Conservation (phyloP, 2,797 vertebrate species). For the Sebastes kiyomatsui region DNA sequence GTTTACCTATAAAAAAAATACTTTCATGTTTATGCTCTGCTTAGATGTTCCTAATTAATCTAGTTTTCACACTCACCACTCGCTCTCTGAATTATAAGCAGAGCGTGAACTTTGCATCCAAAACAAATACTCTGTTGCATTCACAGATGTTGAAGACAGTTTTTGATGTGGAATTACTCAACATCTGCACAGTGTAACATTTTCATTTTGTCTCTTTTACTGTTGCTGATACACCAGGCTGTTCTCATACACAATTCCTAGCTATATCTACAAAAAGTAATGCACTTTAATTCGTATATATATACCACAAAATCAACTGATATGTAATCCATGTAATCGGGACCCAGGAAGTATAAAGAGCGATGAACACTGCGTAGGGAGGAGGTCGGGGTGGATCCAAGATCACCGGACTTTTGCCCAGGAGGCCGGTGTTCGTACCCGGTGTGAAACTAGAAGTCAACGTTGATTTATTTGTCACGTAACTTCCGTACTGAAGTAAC, state of each 20-base stretch:
- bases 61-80: conserved; percentile 22
- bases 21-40: conserved; percentile 55
- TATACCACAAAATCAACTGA: too few species aligned
- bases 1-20: conserved; percentile 65
- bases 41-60: conserved; percentile 65
- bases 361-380: too few species aligned
- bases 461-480: too few species aligned
- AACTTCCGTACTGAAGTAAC: too few species aligned
- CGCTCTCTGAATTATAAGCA: conserved; percentile 25
- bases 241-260: accelerated
- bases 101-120: conserved; percentile 17
- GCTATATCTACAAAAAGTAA: too few species aligned
- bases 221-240: background rate
- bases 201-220: conserved; percentile 2
- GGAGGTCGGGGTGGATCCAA: too few species aligned
- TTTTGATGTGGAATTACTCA: conserved; percentile 5
- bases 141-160: background rate
- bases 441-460: too few species aligned
- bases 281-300: too few species aligned
- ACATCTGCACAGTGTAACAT: background rate
- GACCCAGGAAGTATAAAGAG: too few species aligned
- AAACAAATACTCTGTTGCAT: conserved; percentile 17
- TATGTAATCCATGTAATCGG: too few species aligned
- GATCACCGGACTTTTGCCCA: too few species aligned
- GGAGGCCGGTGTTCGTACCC: too few species aligned